A percentile compares a stretch with the other conserved stretches of the same genome.
These are phyloP conservation scores for Anarhynchus alexandrinus DNA, from an alignment of 2,113 vertebrate species.

Conservation along the genomic window DNA sequence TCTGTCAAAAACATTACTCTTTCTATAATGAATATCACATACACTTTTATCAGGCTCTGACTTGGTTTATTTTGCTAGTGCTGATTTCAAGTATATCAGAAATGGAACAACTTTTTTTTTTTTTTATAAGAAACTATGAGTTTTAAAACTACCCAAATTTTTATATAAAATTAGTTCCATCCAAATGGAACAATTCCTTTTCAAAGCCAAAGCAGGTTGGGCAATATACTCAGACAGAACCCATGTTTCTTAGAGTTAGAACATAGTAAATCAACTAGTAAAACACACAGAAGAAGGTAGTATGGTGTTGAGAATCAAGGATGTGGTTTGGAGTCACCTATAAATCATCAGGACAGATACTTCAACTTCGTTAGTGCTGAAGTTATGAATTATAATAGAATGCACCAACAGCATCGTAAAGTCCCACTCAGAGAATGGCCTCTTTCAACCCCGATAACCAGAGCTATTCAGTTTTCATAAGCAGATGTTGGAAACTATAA, in stretches of 20 bases:
- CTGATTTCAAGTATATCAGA: not conserved
- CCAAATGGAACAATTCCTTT: not conserved
- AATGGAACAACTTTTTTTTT: not conserved
- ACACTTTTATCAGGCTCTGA: not conserved
- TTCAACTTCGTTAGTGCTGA: not conserved
- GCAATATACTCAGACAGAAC: not conserved
- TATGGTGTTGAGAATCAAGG: not conserved
- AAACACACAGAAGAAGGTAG: not conserved
- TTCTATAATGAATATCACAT: not conserved
- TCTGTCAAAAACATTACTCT: not conserved
- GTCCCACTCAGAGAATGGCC: not conserved
- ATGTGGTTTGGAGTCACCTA: not conserved
- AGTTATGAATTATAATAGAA: constrained; percentile 1
- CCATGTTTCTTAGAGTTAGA: not conserved
- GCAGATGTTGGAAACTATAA: not conserved
- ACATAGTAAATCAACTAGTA: not conserved
- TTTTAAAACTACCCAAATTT: not conserved
- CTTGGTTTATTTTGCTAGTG: not conserved
- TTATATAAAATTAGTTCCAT: not conserved
- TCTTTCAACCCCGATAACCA: not conserved
- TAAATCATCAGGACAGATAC: constrained; percentile 15
- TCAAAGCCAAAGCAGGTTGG: not conserved
- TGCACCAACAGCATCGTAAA: not conserved
- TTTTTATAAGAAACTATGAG: not conserved
- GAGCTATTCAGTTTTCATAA: not conserved